Conservation (phyloP, 1,140 invertebrate species). For the Nilaparvata lugens region DNA sequence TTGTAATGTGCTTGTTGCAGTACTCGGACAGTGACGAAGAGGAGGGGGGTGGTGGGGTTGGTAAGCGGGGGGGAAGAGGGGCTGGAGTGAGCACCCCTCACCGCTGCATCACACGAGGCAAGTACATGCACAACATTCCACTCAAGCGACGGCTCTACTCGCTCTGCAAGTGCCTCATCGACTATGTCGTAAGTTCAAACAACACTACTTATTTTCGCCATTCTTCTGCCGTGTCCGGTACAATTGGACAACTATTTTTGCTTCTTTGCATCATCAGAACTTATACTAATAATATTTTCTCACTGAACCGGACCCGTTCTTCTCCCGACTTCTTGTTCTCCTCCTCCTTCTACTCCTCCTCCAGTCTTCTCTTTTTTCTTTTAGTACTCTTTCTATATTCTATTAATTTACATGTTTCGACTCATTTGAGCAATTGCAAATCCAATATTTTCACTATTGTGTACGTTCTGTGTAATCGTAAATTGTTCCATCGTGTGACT, state of each 20-base stretch:
- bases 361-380: no score
- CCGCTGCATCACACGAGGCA: conserved; percentile 43
- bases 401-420: no score
- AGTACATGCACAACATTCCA: conserved; percentile 51
- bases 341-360: no score
- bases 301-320: no score
- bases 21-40: conserved; percentile 31
- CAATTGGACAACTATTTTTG: conserved; percentile 11
- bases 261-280: conserved; percentile 17
- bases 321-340: no score
- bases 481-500: no score
- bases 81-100: conserved; percentile 38
- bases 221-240: background rate
- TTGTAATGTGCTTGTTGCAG: conserved; percentile 14
- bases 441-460: no score
- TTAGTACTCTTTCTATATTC: no score
- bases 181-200: conserved; percentile 60
- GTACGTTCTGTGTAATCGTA: no score
- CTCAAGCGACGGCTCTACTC: conserved; percentile 64
- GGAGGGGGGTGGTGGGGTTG: conserved; percentile 20
- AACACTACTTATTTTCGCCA: no score
- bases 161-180: conserved; percentile 64
- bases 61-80: conserved; percentile 29
- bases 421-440: no score
- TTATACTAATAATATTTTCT: no score